Evolutionary conservation across 1,140 invertebrate genomes (phyloP).

Genomic region (Armadillidium nasatum): DNA sequence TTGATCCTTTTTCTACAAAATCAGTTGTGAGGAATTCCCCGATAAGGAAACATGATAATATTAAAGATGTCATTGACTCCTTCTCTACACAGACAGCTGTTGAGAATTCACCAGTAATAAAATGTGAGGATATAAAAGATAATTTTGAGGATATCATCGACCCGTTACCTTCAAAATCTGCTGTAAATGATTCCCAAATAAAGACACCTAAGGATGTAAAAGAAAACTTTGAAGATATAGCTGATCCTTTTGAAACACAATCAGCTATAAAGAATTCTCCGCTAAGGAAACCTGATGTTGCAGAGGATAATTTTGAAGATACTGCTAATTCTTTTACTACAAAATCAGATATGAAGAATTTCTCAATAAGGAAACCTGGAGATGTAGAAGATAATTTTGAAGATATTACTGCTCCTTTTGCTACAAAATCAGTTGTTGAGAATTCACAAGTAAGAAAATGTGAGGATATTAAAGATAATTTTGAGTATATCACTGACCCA

Average conservation of each 20-base stretch:
- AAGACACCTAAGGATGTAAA: too few relatives aligned
- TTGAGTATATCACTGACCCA: neutral
- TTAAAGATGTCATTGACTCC: too few relatives aligned
- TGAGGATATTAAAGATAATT: too few relatives aligned
- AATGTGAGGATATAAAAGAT: neutral
- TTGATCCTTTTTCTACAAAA: neutral
- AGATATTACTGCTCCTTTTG: neutral
- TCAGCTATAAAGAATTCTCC: neutral
- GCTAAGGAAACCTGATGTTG: too few relatives aligned
- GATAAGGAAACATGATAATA: too few relatives aligned
- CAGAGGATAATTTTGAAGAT: too few relatives aligned
- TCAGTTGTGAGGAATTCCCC: neutral
- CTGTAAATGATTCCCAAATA: neutral
- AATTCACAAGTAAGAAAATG: neutral
- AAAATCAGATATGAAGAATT: neutral
- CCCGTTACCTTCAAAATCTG: neutral
- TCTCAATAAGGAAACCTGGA: neutral
- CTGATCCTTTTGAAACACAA: neutral
- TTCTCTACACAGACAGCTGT: neutral
- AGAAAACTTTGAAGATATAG: neutral
- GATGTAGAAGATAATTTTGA: neutral
- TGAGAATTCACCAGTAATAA: neutral
- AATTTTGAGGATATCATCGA: neutral
- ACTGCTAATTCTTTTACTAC: too few relatives aligned
- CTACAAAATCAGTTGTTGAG: neutral